Evolutionary conservation across 2,113 vertebrate species (phyloP).

Genomic region (Phaethornis superciliosus): DNA sequence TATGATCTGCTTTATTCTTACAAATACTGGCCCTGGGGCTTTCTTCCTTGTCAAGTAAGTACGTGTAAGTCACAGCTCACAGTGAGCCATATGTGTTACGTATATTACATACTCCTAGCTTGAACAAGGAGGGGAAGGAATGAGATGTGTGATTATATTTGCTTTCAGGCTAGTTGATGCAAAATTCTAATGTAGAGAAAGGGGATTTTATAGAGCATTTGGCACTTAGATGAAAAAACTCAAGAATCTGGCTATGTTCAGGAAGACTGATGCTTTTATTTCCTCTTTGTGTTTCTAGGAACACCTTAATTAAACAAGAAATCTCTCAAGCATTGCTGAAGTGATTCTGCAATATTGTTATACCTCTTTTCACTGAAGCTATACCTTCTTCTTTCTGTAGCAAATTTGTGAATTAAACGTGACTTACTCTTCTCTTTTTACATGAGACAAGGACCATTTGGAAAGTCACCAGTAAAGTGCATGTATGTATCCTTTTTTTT

Average conservation of each 20-base stretch:
- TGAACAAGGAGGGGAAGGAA: not conserved
- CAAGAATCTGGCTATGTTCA: not conserved
- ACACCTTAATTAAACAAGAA: conserved; percentile 34
- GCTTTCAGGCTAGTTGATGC: conserved; percentile 36
- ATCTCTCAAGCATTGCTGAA: not conserved
- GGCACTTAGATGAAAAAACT: not conserved
- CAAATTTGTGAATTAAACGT: not conserved
- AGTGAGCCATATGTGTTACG: not conserved
- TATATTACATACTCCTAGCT: not conserved
- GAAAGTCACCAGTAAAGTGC: not conserved
- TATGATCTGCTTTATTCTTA: conserved; percentile 46
- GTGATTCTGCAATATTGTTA: not conserved
- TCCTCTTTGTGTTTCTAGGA: conserved; percentile 1
- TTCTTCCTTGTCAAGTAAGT: conserved; percentile 33
- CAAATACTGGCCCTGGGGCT: not conserved
- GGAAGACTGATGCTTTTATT: not conserved
- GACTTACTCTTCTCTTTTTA: not conserved
- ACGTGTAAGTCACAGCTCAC: not conserved
- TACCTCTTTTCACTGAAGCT: not conserved
- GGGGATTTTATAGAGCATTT: conserved; percentile 3
- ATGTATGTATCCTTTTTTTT: not conserved
- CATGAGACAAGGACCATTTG: not conserved
- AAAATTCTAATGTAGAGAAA: not conserved
- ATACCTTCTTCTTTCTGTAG: not conserved
- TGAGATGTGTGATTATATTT: conserved; percentile 41